These are phyloP conservation scores for Nephrotoma flavescens DNA, from an alignment of 2,888 invertebrate species.

Conservation along the genomic window DNA sequence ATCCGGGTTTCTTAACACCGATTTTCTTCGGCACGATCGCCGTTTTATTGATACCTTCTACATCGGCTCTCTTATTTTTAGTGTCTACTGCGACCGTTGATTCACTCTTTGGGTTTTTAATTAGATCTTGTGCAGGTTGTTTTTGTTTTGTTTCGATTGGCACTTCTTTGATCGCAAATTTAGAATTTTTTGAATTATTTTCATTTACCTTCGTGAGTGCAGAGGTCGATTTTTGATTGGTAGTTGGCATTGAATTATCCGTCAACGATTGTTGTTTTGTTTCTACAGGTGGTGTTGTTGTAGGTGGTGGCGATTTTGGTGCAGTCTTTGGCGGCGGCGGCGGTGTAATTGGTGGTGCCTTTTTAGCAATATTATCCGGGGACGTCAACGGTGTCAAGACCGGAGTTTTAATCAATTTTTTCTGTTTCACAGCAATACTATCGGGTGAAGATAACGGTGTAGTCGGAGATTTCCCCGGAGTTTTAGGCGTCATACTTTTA, in stretches of 20 bases:
- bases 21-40: neutral
- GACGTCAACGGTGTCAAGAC: neutral
- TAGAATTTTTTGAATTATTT: neutral
- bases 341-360: neutral
- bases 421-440: neutral
- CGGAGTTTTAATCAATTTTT: neutral
- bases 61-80: neutral
- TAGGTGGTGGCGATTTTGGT: neutral
- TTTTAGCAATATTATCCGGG: neutral
- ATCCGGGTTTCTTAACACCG: conserved; percentile 14
- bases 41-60: conserved; percentile 7
- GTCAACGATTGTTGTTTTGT: neutral
- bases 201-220: neutral
- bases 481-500: neutral
- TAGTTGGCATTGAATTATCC: neutral
- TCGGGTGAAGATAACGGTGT: neutral
- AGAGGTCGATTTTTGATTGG: neutral
- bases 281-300: neutral
- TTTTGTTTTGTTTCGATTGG: neutral
- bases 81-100: neutral
- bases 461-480: neutral
- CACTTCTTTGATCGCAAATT: neutral
- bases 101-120: conserved; percentile 10
- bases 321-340: neutral
- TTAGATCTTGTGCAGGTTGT: conserved; percentile 7